Evolutionary conservation across 92 coral and sea anemone genomes (phyloP).

Genomic region (Palythoa grandis): DNA sequence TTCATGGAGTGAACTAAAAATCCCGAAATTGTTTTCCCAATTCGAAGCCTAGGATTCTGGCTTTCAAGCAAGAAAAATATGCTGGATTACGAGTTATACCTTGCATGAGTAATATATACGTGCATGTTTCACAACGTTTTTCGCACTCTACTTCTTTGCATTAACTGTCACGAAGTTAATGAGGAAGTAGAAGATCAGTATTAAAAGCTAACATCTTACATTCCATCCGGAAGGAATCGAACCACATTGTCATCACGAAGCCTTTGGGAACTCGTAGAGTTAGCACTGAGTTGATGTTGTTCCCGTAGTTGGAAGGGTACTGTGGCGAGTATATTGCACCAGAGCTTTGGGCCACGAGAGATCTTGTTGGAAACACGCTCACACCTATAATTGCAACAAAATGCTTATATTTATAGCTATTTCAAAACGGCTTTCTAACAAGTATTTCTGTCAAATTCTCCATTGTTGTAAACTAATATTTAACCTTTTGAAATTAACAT

Average conservation of each 20-base stretch:
- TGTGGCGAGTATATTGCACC: constrained; percentile 17
- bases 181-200: no score
- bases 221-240: constrained; percentile 18
- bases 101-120: no score
- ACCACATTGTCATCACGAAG: constrained; percentile 12
- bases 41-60: not conserved
- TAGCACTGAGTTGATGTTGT: constrained; percentile 15
- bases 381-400: not conserved
- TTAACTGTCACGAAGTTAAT: no score
- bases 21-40: not conserved
- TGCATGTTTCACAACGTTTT: no score
- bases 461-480: no score
- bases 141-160: no score
- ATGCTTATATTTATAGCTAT: no score
- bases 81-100: no score
- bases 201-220: not conserved
- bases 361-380: not conserved
- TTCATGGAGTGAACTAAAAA: not conserved
- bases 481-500: no score
- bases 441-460: no score
- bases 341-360: not conserved
- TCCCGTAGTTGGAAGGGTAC: constrained; percentile 5
- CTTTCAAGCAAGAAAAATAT: no score
- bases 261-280: constrained; percentile 19
- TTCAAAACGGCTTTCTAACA: no score